These are phyloP conservation scores for Rhynchonycteris naso DNA, from an alignment of 2,797 vertebrate genomes.

Conservation along the genomic window DNA sequence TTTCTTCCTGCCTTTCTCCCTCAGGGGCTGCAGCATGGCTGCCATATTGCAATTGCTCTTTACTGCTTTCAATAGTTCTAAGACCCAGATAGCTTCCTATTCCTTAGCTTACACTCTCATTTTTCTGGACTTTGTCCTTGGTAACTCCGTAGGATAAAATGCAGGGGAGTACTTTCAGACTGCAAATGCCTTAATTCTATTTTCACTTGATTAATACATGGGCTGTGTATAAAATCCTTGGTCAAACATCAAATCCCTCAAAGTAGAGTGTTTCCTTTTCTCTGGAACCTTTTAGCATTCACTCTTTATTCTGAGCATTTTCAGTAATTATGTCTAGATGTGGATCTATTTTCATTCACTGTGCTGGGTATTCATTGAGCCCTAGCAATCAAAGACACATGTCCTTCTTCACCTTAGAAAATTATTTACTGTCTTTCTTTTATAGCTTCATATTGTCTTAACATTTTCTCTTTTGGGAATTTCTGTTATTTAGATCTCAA, in stretches of 20 bases:
- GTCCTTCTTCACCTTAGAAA: not conserved
- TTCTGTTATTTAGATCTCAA: not conserved
- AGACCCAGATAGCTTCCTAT: not conserved
- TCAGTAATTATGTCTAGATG: not conserved
- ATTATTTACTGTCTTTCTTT: not conserved
- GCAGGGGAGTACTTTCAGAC: not conserved
- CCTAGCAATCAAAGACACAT: not conserved
- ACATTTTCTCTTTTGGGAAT: not conserved
- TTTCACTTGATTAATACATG: constrained; percentile 2
- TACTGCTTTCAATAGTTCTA: not conserved
- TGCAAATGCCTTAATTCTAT: not conserved
- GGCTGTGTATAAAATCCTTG: not conserved
- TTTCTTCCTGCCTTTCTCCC: not conserved
- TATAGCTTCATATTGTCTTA: constrained; percentile 27
- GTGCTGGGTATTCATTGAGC: not conserved
- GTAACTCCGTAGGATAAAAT: not conserved
- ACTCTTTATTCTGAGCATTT: not conserved
- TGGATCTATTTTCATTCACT: not conserved
- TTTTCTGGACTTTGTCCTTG: not conserved
- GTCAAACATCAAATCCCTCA: not conserved
- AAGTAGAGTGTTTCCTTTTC: not conserved
- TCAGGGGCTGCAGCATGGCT: not conserved
- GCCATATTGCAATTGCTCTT: not conserved
- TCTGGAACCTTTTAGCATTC: not conserved
- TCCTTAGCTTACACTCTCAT: not conserved